Percentiles rank a stretch among this genome's conserved stretches.
Conservation (phyloP, 92 coral and sea anemone species). For the Anthopleura xanthogrammica region DNA sequence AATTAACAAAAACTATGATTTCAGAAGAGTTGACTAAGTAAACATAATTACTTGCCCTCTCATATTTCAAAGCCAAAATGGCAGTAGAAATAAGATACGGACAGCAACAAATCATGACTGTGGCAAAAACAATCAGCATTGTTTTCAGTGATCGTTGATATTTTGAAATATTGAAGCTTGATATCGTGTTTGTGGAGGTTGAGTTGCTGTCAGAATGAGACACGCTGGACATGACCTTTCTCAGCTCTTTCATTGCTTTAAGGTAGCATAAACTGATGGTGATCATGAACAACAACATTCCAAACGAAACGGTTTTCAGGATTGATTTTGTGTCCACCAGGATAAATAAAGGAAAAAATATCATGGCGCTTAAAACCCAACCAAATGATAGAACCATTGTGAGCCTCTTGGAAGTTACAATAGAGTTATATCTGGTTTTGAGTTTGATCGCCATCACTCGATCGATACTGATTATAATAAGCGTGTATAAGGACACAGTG, state of each 20-base stretch:
- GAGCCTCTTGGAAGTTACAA: slow-evolving; percentile 6
- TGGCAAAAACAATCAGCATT: not conserved
- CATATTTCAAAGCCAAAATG: not conserved
- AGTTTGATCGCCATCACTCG: slow-evolving; percentile 18
- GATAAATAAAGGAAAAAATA: not conserved
- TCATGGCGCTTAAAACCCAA: not conserved
- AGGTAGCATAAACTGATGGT: not conserved
- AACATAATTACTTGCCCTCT: not conserved
- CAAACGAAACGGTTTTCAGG: not conserved
- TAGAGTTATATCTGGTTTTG: not conserved
- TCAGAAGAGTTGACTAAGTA: not conserved
- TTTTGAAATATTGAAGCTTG: not conserved
- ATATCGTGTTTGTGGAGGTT: not conserved
- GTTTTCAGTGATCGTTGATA: not conserved
- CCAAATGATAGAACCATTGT: not conserved
- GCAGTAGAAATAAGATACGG: not conserved
- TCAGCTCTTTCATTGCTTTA: not conserved
- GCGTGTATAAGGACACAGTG: not conserved
- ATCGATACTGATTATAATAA: slow-evolving; percentile 8
- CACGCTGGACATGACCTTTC: not conserved
- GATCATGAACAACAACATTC: not conserved
- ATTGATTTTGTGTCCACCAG: not conserved
- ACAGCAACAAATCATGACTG: not conserved
- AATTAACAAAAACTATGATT: not conserved
- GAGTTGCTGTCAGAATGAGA: not conserved